A percentile compares a stretch with the other conserved stretches of the same genome.
phyloP scores from a whole-genome alignment of 2,888 invertebrate species.

The Campoplex nolae region DNA sequence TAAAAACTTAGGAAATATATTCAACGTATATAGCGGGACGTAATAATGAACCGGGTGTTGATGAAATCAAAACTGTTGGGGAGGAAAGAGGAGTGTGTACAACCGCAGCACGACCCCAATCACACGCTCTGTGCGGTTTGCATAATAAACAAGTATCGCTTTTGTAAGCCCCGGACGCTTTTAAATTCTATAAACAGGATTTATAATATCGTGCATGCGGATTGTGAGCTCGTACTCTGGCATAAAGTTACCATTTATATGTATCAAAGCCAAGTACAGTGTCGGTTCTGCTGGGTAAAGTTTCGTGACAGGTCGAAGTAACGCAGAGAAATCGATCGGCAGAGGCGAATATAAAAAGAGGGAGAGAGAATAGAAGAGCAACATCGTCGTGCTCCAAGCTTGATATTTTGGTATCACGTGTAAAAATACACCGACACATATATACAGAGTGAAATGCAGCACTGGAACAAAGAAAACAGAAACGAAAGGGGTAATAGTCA shows the following conservation, averaged over 20 bases:
- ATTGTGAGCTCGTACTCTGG: neutral
- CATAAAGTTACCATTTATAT: neutral
- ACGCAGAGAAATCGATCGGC: conserved; percentile 50
- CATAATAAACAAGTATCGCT: conserved; percentile 47
- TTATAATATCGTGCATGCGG: neutral
- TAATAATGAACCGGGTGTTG: conserved; percentile 25
- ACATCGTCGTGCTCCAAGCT: conserved; percentile 34
- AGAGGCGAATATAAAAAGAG: neutral
- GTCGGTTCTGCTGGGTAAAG: conserved; percentile 16
- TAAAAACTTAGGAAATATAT: conserved; percentile 2
- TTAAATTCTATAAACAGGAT: conserved; percentile 70
- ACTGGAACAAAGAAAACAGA: neutral
- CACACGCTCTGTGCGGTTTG: conserved; percentile 42
- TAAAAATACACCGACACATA: conserved; percentile 1
- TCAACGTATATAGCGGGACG: neutral
- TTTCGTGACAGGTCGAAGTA: conserved; percentile 34
- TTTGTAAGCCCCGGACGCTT: conserved; percentile 57
- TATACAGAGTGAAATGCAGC: neutral
- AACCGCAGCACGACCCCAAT: conserved; percentile 59
- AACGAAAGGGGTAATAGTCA: conserved; percentile 43
- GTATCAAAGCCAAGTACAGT: neutral
- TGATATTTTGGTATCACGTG: conserved; percentile 12
- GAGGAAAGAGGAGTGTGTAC: neutral
- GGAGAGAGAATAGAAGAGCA: neutral
- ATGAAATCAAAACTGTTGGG: conserved; percentile 20